Evolutionary conservation across 2,888 invertebrate genomes (phyloP), one percentile per base, ranked within the genome.

Genomic region (Synanthedon tipuliformis): DNA sequence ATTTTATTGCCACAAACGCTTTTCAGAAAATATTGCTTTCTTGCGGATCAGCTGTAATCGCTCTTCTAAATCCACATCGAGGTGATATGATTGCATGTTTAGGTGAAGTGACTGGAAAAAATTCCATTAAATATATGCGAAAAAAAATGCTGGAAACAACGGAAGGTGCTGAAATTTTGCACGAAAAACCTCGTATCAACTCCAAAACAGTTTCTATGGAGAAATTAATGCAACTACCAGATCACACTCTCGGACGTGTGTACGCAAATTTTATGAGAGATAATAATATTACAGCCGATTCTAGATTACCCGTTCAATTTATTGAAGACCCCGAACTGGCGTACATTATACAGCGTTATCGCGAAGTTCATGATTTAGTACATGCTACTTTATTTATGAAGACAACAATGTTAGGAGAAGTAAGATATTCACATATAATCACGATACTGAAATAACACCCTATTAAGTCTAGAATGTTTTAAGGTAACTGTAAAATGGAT

Each of bases 401-500:
- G 41, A 98, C 97, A 11, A 95, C 95, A 66, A 96, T 97, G 95
- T 84, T 97, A 41, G 92, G 93, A 55, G 91, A 88, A 91, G 93
- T 89, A 88, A 74, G 65, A 48, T 13, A 41, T 10, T 13, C n/a
- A 13, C 12, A 23, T 48, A 13, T 27, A 23, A 13, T n/a, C 7
- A 52, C 12, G 27, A 48, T n/a, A 50, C 13, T 50, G n/a, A 45
- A 7, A 45, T 45, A 45, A 15, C n/a, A 45, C n/a, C 45, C 8
- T 13, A 45, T n/a, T 45, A 45, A 13, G 5, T 13, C 2, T 45
- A 45, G 15, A n/a, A 45, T 45, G 12, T 57, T 67, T 65, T 52
- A 91, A 98, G 90, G 97, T 98, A 5, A 92, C 95, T 11, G 95
- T 99, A 4, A 99, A 99, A 86, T 98, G 98, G 97, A 91, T 99